phyloP scores from a whole-genome alignment of 2,113 vertebrate genomes.

The Sphaerodactylus townsendi region DNA sequence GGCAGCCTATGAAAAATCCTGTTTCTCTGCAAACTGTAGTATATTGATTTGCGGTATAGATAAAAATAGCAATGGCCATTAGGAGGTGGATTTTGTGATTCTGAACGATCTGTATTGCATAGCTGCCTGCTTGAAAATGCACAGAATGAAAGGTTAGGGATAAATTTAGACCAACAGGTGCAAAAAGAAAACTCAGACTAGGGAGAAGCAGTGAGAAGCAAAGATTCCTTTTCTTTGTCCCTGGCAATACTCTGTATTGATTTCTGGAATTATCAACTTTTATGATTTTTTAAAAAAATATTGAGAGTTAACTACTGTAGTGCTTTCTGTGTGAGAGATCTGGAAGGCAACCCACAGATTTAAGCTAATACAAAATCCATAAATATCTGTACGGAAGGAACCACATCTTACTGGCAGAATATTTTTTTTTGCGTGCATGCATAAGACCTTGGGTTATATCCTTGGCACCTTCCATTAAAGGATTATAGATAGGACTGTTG shows the following conservation, averaged over 20 bases:
- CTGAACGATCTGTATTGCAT: not conserved
- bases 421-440: too few relatives aligned
- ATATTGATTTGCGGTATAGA: conserved; percentile 20
- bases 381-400: not conserved
- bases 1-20: not conserved
- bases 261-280: not conserved
- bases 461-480: not conserved
- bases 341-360: not conserved
- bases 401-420: not conserved
- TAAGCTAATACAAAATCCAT: not conserved
- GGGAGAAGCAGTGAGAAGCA: not conserved
- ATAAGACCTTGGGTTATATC: not conserved
- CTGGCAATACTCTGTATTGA: not conserved
- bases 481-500: not conserved
- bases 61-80: conserved; percentile 29
- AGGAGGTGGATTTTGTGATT: not conserved
- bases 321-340: too few relatives aligned
- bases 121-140: not conserved
- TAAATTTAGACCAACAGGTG: not conserved
- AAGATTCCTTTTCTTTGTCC: not conserved
- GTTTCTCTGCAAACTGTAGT: not conserved
- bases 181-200: not conserved
- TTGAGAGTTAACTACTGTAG: not conserved
- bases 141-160: not conserved
- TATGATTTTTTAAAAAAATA: not conserved